phyloP scores from a whole-genome alignment of 2,888 invertebrate genomes.

The Agonopterix heracliana region DNA sequence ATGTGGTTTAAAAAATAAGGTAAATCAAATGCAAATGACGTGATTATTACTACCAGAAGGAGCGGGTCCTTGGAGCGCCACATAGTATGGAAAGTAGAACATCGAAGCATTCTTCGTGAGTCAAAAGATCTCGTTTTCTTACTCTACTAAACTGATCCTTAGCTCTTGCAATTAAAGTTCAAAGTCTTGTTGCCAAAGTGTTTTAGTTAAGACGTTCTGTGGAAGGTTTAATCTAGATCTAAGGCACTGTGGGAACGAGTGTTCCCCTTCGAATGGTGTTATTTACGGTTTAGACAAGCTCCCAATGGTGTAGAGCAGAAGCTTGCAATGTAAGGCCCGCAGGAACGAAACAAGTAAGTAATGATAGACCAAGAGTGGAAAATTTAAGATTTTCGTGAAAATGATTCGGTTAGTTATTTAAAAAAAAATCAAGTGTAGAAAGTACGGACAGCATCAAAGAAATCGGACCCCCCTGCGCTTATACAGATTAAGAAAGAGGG shows the following conservation, averaged over 20 bases:
- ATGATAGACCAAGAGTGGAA: too few species aligned
- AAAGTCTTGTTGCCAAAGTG: constrained; percentile 7
- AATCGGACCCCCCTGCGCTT: too few species aligned
- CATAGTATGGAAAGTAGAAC: constrained; percentile 49
- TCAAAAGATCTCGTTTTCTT: constrained; percentile 24
- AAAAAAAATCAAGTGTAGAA: too few species aligned
- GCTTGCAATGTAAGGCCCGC: background rate
- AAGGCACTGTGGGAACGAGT: constrained; percentile 60
- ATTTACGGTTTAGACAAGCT: constrained; percentile 29
- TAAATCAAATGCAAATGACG: too few species aligned
- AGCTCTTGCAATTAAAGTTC: constrained; percentile 5
- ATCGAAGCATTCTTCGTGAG: constrained; percentile 47
- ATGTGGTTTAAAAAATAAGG: too few species aligned
- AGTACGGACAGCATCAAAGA: too few species aligned
- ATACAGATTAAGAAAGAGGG: too few species aligned
- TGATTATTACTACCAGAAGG: too few species aligned
- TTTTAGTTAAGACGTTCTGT: too few species aligned
- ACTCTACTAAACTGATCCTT: constrained; percentile 15
- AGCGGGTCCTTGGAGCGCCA: constrained; percentile 37
- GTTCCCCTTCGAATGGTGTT: constrained; percentile 58
- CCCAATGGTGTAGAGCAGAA: background rate
- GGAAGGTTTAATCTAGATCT: constrained; percentile 32
- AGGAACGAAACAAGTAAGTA: background rate
- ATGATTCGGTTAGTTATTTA: too few species aligned
- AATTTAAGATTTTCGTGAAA: too few species aligned